Evolutionary conservation across 23 tunicate genomes (phyloP).

Genomic region (Ciona savignyi): DNA sequence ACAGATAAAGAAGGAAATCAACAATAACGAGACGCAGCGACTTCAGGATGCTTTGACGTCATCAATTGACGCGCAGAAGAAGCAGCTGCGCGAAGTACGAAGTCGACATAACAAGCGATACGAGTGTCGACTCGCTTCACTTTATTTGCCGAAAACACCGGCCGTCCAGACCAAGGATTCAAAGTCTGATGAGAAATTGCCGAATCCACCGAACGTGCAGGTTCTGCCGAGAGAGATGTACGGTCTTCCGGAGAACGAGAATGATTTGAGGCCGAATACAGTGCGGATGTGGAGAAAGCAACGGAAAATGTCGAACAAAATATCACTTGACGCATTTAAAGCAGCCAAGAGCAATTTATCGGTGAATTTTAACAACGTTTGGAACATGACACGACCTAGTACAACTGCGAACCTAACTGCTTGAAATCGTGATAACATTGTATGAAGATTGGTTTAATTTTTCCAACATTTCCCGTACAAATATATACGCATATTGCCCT

Average conservation of each 20-base stretch:
- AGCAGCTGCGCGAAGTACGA: constrained; percentile 39
- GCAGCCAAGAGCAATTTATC: constrained; percentile 22
- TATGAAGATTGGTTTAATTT: too few species aligned
- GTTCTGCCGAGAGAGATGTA: constrained; percentile 36
- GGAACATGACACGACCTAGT: constrained; percentile 17
- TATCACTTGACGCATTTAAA: constrained; percentile 20
- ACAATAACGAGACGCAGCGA: constrained; percentile 13
- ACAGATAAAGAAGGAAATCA: constrained; percentile 20
- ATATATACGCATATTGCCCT: too few species aligned
- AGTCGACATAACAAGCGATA: constrained; percentile 19
- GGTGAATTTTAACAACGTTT: constrained; percentile 48
- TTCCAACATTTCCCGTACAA: too few species aligned
- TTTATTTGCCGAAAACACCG: constrained; percentile 14
- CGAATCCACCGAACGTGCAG: neutral
- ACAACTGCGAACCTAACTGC: neutral
- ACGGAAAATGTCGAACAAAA: constrained; percentile 12
- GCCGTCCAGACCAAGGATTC: neutral
- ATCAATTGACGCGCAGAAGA: constrained; percentile 14
- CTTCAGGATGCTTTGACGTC: constrained; percentile 23
- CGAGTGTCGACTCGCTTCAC: constrained; percentile 11
- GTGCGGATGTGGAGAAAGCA: neutral
- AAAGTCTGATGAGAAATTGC: neutral
- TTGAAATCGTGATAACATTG: too few species aligned
- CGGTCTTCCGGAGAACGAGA: constrained; percentile 44
- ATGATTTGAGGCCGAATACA: constrained; percentile 9